Base-by-base conservation (phyloP, 2,113 vertebrate genomes). In the Paraplagusia blochii region DNA sequence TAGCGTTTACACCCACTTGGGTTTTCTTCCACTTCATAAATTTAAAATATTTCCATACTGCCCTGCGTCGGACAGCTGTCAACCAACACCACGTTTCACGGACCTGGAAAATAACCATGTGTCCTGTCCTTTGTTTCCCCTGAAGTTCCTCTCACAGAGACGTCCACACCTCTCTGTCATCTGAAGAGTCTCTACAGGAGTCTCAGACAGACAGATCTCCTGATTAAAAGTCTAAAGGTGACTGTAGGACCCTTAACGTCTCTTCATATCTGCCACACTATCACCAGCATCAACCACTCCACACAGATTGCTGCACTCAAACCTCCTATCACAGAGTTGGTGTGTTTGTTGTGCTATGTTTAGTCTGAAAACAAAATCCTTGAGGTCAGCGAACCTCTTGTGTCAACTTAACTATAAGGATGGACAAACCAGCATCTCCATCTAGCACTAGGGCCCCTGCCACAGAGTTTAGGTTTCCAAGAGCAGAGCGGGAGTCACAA, bases 71-170 rank as follows among this genome's bases (percentile, higher is more conserved):
- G 74, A 76, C 67, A 69, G 78, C 81, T 87, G 88, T 88, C 87
- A 69, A 43, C 45, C 65, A 66, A 33, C 64, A 88, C 90, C 42
- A 66, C 42, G 52, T 48, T 70, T 56, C 55, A 56, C 40, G 54
- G 58, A 63, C 58, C 58, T 40, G 56, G 82, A 90, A 66, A 81
- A 79, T 66, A 87, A 86, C 66, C 87, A 90, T 40, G 38, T 11
- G 13, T 40, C 10, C 38, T 34, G 0, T 55, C 68, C 65, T 82
- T 79, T 79, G 67, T 83, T 83, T 81, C 69, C 53, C 69, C 51
- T 61, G 45, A 54, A 58, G 58, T 34, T 44, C 57, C 64, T 72
- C 69, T 44, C 54, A 51, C 50, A 57, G 55, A 79, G 53, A 67
- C 66, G 71, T 71, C 69, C 63, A 66, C 79, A 76, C 76, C 58